Base-by-base conservation (phyloP, 2,888 invertebrate genomes). In the Alitta virens region DNA sequence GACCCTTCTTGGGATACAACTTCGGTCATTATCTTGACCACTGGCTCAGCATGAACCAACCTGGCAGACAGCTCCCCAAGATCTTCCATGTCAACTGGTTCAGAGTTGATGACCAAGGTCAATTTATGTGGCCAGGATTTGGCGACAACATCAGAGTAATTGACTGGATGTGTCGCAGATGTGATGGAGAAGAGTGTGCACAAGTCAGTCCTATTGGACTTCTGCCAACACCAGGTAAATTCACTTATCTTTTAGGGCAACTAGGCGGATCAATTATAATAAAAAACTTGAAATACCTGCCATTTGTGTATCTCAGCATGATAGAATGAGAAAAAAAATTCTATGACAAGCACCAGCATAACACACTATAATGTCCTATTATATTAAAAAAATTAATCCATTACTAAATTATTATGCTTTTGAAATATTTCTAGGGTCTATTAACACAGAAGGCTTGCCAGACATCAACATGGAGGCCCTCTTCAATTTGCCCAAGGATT, bases 401-500 rank as follows among this genome's bases (percentile, higher is more conserved):
- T 14, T 40, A n/a, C n/a, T n/a, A n/a, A n/a, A n/a, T 16, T 40
- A 40, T 14, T 40, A 40, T 40, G 16, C 16, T 12, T 14, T 40
- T 14, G 16, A 14, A 40, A 16, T 40, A 40, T n/a, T n/a, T n/a
- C n/a, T 53, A 56, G 56, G 68, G 3, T 58, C 64, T n/a, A 50
- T 70, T 2, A 40, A 69, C 53, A 24, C 56, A 16, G 57, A 60
- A 7, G 70, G 68, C 54, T 55, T 66, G 18, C 43, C 52, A 3
- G 21, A 85, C 1, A 83, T 94, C 21, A 86, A 96, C 77, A 83
- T 89, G 80, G 84, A 90, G 16, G 87, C 91, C 74, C 84, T 97
- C 16, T 94, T 96, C 84, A 87, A 88, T 66, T 83, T 96, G 62
- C 92, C 94, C 7, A 91, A 90, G 77, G 88, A 90, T 59, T 98